phyloP scores from a whole-genome alignment of 1,140 invertebrate species.

The Helicoverpa armigera region DNA sequence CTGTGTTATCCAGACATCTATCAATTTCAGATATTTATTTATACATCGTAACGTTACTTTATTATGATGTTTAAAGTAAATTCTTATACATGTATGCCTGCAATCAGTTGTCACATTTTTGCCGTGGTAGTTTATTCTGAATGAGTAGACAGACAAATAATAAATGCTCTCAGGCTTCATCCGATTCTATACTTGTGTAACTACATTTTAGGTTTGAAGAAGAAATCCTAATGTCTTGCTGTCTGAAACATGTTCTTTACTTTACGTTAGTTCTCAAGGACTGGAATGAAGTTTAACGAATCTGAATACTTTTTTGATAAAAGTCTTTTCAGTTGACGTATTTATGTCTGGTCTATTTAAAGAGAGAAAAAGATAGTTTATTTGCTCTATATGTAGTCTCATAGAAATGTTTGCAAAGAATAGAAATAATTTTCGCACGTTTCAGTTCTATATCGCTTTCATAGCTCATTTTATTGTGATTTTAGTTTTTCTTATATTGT shows the following conservation, averaged over 20 bases:
- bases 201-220: background rate
- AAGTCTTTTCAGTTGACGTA: too few species aligned
- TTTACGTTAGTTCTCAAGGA: background rate
- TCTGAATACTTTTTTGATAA: background rate
- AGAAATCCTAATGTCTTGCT: background rate
- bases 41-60: background rate
- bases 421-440: too few species aligned
- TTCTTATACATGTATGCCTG: background rate
- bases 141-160: background rate
- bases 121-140: background rate
- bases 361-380: too few species aligned
- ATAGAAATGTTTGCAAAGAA: too few species aligned
- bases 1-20: too few species aligned
- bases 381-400: too few species aligned
- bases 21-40: background rate
- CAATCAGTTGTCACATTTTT: background rate
- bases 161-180: background rate
- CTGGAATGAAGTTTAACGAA: background rate
- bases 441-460: too few species aligned
- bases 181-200: background rate
- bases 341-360: too few species aligned
- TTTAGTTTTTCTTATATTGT: too few species aligned
- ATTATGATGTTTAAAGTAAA: background rate
- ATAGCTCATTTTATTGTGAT: too few species aligned
- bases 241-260: background rate